phyloP scores from a whole-genome alignment of 2,888 invertebrate species.

The Unio pictorum region DNA sequence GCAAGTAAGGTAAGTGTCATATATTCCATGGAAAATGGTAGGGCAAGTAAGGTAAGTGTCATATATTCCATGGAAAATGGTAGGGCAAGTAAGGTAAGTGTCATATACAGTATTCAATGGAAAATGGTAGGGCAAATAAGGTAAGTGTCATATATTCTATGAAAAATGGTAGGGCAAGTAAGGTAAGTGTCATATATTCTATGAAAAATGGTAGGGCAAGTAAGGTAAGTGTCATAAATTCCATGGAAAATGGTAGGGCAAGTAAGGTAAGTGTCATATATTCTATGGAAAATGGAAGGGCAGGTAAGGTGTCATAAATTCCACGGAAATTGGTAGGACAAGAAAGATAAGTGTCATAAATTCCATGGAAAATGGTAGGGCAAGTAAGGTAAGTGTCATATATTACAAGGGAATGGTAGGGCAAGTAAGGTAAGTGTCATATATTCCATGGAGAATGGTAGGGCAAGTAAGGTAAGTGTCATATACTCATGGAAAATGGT shows the following conservation, averaged over 20 bases:
- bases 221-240: no score
- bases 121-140: background rate
- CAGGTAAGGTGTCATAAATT: no score
- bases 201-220: no score
- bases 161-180: no score
- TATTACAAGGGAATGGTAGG: background rate
- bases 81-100: background rate
- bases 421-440: slow-evolving; percentile 15
- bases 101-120: background rate
- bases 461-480: background rate
- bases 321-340: no score
- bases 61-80: background rate
- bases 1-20: slow-evolving; percentile 15
- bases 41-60: background rate
- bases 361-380: no score
- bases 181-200: no score
- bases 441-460: slow-evolving; percentile 1
- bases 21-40: slow-evolving; percentile 1
- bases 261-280: background rate
- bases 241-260: background rate
- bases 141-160: no score
- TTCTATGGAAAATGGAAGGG: no score
- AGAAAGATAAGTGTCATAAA: no score
- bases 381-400: no score
- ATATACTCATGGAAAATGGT: background rate